A percentile compares a stretch with the other conserved stretches of the same genome.
Evolutionary conservation across 2,797 vertebrate species (phyloP).

Genomic region (Anguilla anguilla): DNA sequence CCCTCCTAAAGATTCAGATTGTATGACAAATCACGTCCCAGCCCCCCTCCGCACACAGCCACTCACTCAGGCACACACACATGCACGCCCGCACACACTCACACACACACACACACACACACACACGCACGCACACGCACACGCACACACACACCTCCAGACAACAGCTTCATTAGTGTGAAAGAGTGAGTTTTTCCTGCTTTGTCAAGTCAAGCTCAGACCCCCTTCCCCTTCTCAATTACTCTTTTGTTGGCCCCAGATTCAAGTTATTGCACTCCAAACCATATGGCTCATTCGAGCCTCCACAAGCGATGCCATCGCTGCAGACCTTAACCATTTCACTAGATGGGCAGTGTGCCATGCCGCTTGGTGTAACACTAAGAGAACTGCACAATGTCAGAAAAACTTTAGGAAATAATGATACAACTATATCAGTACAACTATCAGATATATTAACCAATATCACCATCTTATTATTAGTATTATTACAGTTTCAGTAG

Average conservation of each 20-base stretch:
- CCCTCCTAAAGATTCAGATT: constrained; percentile 90
- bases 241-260: constrained; percentile 77
- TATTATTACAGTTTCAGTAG: not conserved
- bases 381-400: not conserved
- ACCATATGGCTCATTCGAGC: constrained; percentile 77
- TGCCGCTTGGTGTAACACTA: not conserved
- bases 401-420: constrained; percentile 10
- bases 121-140: constrained; percentile 39
- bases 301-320: constrained; percentile 55
- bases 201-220: constrained; percentile 79
- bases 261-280: constrained; percentile 79
- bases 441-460: not conserved
- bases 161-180: constrained; percentile 93
- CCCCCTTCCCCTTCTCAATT: constrained; percentile 75
- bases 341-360: constrained; percentile 4
- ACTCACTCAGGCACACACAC: constrained; percentile 32
- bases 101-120: constrained; percentile 28
- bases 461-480: not conserved
- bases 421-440: not conserved
- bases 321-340: constrained; percentile 25
- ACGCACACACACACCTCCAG: constrained; percentile 60
- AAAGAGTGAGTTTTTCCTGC: constrained; percentile 83
- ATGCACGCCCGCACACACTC: constrained; percentile 26
- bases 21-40: constrained; percentile 92
- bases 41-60: constrained; percentile 51